Evolutionary conservation across 2,888 invertebrate genomes (phyloP), one percentile per base, ranked within the genome.

Genomic region (Drosophila imparisetae): DNA sequence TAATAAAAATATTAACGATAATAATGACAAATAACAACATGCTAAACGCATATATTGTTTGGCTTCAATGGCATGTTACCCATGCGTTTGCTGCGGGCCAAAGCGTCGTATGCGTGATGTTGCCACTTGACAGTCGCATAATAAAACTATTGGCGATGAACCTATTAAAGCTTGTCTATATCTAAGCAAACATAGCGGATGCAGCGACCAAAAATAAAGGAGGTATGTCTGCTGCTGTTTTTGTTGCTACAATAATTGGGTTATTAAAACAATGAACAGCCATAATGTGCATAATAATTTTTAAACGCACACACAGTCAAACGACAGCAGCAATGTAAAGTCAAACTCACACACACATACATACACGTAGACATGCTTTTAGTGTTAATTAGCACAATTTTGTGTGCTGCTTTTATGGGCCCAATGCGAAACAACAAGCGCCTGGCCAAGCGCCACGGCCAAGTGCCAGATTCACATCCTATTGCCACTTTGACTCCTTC

Each of bases 341-440:
- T 55, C 50, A 58, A 81, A 82, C 67, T 69, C 63, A 65, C 45
- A 55, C 57, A 66, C 38, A 57, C 55, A 64, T 40, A 50, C 42
- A 55, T 21, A 81, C 63, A 69, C 66, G 48, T 48, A 73, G 65
- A 72, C 77, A 76, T 79, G 79, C 85, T 88, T 86, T 88, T 88
- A 87, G 86, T 86, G 88, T 89, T 87, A 87, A 87, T 87, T 87
- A 87, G 88, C 86, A 86, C 88, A 89, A 89, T 88, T 89, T 89
- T 80, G 78, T 89, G 88, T 74, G 88, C 70, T 86, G 83, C 79
- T 85, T 86, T 86, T 87, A 86, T 86, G 86, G 79, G 79, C 77
- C 83, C 74, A 62, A 74, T 67, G 71, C 67, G 76, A 87, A 84
- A 79, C 55, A 55, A 86, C 85, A 86, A 89, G 89, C 67, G 89